Evolutionary conservation across 2,797 vertebrate genomes (phyloP).

Genomic region (Silurus lanzhouensis): DNA sequence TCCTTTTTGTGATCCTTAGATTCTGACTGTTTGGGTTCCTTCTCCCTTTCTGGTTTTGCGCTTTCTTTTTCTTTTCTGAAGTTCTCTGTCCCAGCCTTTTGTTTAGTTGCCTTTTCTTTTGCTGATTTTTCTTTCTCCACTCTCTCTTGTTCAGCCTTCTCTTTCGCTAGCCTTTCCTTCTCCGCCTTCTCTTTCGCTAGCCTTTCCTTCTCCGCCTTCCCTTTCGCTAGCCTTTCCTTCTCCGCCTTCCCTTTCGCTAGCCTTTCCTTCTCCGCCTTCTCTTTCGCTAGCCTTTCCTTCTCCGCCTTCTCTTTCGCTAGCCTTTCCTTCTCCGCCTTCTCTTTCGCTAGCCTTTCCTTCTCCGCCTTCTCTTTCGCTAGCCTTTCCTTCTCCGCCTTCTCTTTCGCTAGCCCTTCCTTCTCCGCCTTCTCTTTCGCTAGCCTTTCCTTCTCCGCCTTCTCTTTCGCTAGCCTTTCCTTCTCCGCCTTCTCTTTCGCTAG

Average conservation of each 20-base stretch:
- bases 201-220: conserved; percentile 61
- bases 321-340: conserved; percentile 12
- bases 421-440: conserved; percentile 5
- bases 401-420: not conserved
- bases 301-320: conserved; percentile 17
- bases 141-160: not conserved
- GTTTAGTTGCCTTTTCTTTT: conserved; percentile 4
- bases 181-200: conserved; percentile 20
- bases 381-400: not conserved
- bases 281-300: not conserved
- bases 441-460: conserved; percentile 13
- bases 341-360: conserved; percentile 58
- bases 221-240: not conserved
- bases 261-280: not conserved
- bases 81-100: too few species aligned
- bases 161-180: conserved; percentile 13
- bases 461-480: not conserved
- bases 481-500: conserved; percentile 5
- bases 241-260: not conserved
- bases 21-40: not conserved
- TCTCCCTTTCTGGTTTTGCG: not conserved
- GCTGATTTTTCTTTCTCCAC: conserved; percentile 17
- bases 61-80: not conserved
- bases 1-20: conserved; percentile 27
- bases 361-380: conserved; percentile 33